phyloP scores from a whole-genome alignment of 37 sponge, comb jelly and placozoan species.

The Dysidea cf. avara region DNA sequence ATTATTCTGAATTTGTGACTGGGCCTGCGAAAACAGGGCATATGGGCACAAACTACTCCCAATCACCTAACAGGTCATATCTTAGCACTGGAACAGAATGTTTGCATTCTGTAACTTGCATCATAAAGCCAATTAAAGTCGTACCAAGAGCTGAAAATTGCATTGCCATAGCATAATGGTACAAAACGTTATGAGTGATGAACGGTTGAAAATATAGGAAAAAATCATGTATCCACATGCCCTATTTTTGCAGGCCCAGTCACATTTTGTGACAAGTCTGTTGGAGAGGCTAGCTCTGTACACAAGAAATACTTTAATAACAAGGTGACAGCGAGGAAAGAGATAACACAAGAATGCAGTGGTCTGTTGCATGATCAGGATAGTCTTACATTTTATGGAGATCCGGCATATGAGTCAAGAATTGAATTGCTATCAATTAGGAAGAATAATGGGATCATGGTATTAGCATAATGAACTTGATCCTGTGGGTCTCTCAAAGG shows the following conservation, averaged over 20 bases:
- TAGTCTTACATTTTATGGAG: conserved; percentile 68
- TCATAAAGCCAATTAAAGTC: too few species aligned
- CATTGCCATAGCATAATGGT: too few species aligned
- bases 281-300: conserved; percentile 1
- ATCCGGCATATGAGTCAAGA: conserved; percentile 65
- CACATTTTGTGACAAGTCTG: neutral
- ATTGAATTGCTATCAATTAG: conserved; percentile 22
- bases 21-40: too few species aligned
- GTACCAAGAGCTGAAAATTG: too few species aligned
- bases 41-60: too few species aligned
- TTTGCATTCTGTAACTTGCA: too few species aligned
- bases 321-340: neutral
- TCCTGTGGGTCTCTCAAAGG: neutral
- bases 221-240: too few species aligned
- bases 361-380: conserved; percentile 62
- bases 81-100: too few species aligned
- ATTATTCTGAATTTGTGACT: neutral
- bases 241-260: too few species aligned
- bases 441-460: conserved; percentile 24
- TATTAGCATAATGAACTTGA: neutral
- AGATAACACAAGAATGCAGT: conserved; percentile 8
- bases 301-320: conserved; percentile 10
- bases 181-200: too few species aligned
- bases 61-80: too few species aligned
- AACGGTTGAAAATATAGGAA: too few species aligned